These are phyloP conservation scores for Syrrhaptes paradoxus DNA, from an alignment of 2,113 vertebrate genomes.

Conservation along the genomic window DNA sequence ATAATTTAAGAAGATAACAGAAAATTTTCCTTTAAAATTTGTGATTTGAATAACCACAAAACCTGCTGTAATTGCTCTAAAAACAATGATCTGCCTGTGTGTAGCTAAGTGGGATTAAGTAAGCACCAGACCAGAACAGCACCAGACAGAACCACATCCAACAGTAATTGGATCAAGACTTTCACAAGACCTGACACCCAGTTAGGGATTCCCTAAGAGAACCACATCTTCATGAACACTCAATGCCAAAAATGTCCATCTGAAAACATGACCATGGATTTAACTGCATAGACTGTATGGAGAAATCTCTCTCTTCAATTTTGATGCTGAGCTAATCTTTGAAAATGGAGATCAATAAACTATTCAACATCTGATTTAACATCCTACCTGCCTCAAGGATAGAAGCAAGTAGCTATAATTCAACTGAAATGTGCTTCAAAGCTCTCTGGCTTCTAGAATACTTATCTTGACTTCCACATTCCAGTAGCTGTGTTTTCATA, in stretches of 20 bases:
- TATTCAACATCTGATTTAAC: neutral
- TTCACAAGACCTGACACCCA: neutral
- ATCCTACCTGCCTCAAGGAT: neutral
- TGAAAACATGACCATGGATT: neutral
- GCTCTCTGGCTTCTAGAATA: neutral
- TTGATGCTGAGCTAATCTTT: neutral
- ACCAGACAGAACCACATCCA: neutral
- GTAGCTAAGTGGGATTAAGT: neutral
- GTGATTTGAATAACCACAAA: neutral
- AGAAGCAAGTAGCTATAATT: neutral
- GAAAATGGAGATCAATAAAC: neutral
- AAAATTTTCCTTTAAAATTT: neutral
- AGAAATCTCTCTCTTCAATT: neutral
- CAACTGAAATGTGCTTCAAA: neutral
- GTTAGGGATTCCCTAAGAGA: neutral
- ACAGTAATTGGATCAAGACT: neutral
- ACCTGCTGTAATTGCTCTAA: neutral
- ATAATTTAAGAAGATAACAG: neutral
- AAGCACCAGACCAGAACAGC: neutral
- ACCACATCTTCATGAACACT: neutral
- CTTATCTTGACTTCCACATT: neutral
- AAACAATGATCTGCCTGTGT: neutral
- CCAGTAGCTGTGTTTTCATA: neutral
- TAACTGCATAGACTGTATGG: neutral
- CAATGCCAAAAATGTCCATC: rapidly evolving